phyloP scores from a whole-genome alignment of 2,113 vertebrate genomes.

The Otus sunia region DNA sequence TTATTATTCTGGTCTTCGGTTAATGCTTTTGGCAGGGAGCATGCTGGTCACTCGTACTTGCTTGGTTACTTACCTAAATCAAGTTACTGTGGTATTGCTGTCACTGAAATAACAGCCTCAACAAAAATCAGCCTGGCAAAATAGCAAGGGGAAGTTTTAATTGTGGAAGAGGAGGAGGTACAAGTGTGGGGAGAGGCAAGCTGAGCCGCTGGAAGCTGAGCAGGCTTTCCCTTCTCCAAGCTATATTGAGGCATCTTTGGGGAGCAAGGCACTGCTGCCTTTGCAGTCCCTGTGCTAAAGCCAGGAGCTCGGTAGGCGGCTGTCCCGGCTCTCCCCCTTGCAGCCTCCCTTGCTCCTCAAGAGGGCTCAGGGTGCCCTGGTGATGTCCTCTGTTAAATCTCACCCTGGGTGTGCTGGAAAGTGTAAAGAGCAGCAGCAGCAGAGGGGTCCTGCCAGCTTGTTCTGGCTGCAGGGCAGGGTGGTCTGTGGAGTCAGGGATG shows the following conservation, averaged over 20 bases:
- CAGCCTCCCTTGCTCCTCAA: background rate
- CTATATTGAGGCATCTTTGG: fast-evolving
- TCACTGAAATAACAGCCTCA: background rate
- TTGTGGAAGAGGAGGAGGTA: background rate
- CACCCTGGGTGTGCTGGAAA: background rate
- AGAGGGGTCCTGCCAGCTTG: background rate
- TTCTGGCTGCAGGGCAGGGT: background rate
- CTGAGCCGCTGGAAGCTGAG: background rate
- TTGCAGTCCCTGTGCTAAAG: background rate
- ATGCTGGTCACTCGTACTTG: background rate
- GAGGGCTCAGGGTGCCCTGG: background rate
- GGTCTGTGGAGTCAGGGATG: background rate
- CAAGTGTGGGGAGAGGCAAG: background rate
- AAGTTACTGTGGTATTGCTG: background rate
- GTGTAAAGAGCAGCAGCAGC: background rate
- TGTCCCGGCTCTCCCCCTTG: background rate
- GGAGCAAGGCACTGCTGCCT: background rate
- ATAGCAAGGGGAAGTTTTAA: background rate
- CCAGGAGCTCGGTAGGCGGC: background rate
- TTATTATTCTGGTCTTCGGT: constrained; percentile 36
- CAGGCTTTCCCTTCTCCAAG: background rate
- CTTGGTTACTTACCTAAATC: background rate
- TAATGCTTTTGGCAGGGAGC: constrained; percentile 11
- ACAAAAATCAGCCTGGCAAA: background rate
- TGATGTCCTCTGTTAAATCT: background rate